Base-by-base conservation (phyloP, 2,888 invertebrate genomes). In the Eustalomyia histrio region DNA sequence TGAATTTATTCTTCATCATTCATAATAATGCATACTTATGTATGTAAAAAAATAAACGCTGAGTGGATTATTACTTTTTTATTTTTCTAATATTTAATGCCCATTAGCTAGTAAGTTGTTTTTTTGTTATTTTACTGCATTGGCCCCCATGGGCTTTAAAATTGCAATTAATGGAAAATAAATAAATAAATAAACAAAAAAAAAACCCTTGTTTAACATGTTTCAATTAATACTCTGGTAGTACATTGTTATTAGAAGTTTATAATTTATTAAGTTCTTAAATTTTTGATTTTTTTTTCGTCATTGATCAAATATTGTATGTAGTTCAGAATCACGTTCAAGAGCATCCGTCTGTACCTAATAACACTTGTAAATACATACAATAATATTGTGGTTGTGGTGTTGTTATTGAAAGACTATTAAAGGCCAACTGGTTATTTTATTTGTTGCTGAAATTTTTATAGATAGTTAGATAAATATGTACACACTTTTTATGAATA, bases 391-490 rank as follows among this genome's bases (percentile, higher is more conserved):
- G 24, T 63, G 63, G 43, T 24, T 58, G 29, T 29, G 29, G 4
- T 29, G 52, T n/a, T 58, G 60, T 53, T 71, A 47, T 47, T 47
- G 43, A 55, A 14, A 58, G 65, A 10, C 65, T 65, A 65, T 55
- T 55, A 60, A 67, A 79, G 79, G 74, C 65, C 75, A 71, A 67
- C 79, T 29, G 61, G 75, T 75, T 79, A 29, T 67, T 78, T 75
- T 79, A 29, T 67, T 78, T 47, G 14, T n/a, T 47, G n/a, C n/a
- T 47, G 43, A n/a, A 47, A 29, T 3, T 29, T n/a, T 47, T 14
- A 47, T 47, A n/a, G 43, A 39, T 39, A 39, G 12, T 39, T 39
- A 55, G 29, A 57, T 58, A 39, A 35, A 50, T 16, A 68, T 65
- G n/a, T 21, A 39, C 10, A 50, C 39, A 5, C 6, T 29, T 39